These are phyloP conservation scores for Phacellophora camtschatica DNA, from an alignment of 30 jellyfish, hydroid and myxozoan species.

Conservation along the genomic window DNA sequence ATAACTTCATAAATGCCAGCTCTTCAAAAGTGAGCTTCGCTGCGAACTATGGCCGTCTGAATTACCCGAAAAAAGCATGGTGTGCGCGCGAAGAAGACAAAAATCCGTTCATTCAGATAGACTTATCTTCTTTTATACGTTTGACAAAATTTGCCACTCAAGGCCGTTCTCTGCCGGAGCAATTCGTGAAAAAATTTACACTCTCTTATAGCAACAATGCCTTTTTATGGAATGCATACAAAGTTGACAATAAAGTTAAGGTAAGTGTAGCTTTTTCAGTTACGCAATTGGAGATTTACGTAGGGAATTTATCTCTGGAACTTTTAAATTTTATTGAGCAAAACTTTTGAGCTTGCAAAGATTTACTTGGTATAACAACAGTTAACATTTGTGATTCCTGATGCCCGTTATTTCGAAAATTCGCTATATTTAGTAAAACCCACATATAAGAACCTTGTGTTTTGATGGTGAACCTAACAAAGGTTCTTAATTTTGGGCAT, in stretches of 20 bases:
- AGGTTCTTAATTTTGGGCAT: too few species aligned
- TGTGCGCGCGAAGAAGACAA: constrained; percentile 53
- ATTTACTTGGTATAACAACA: too few species aligned
- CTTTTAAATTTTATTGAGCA: too few species aligned
- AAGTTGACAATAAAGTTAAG: constrained; percentile 20
- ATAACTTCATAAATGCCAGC: constrained; percentile 35
- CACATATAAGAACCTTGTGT: too few species aligned
- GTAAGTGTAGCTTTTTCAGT: too few species aligned
- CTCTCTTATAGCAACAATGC: constrained; percentile 51
- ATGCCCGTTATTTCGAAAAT: too few species aligned
- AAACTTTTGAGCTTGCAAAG: too few species aligned
- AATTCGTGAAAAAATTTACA: constrained; percentile 22
- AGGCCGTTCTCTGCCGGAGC: constrained; percentile 30
- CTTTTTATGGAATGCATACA: constrained; percentile 38
- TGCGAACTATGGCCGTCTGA: constrained; percentile 29
- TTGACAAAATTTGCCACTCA: constrained; percentile 59
- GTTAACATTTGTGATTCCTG: too few species aligned
- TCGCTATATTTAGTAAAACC: too few species aligned
- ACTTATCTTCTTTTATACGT: constrained; percentile 3
- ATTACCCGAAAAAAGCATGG: constrained; percentile 67
- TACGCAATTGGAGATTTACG: too few species aligned
- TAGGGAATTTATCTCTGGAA: too few species aligned
- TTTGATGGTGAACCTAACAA: too few species aligned
- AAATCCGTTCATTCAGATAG: constrained; percentile 54
- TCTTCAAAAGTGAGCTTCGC: neutral